Evolutionary conservation across 2,113 vertebrate species (phyloP).

Genomic region (Agapornis roseicollis): DNA sequence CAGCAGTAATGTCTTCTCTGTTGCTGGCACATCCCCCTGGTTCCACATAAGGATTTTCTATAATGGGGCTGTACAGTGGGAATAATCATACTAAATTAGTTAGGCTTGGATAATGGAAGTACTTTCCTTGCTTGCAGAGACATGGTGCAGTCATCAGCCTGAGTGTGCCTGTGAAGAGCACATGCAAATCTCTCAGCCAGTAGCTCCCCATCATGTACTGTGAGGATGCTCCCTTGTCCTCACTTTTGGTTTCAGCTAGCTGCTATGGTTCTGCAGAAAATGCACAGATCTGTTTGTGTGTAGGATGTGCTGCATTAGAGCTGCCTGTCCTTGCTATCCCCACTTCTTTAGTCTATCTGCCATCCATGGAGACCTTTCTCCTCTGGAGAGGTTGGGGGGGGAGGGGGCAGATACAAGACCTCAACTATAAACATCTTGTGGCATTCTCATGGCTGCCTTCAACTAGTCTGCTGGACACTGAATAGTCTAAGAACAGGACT

Average conservation of each 20-base stretch:
- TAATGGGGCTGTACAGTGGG: background rate
- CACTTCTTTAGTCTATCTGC: background rate
- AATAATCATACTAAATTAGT: background rate
- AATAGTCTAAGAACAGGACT: background rate
- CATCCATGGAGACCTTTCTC: background rate
- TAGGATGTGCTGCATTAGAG: background rate
- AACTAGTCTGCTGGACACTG: too few species aligned
- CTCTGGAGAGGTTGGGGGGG: rapidly evolving
- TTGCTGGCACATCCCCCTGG: background rate
- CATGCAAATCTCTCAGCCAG: background rate
- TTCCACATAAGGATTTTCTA: background rate
- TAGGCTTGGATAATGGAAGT: background rate
- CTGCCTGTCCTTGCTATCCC: background rate
- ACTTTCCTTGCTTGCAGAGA: background rate
- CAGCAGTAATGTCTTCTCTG: background rate
- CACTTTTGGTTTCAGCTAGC: background rate
- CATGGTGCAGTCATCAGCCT: background rate
- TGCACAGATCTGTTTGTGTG: background rate
- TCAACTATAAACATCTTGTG: background rate
- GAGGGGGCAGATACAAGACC: background rate
- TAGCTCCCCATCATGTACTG: background rate
- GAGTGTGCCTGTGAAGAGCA: background rate
- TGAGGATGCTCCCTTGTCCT: background rate
- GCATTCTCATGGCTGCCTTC: background rate
- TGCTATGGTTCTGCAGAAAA: background rate